Base-by-base conservation (phyloP, 2,888 invertebrate species). In the Platycheirus albimanus region DNA sequence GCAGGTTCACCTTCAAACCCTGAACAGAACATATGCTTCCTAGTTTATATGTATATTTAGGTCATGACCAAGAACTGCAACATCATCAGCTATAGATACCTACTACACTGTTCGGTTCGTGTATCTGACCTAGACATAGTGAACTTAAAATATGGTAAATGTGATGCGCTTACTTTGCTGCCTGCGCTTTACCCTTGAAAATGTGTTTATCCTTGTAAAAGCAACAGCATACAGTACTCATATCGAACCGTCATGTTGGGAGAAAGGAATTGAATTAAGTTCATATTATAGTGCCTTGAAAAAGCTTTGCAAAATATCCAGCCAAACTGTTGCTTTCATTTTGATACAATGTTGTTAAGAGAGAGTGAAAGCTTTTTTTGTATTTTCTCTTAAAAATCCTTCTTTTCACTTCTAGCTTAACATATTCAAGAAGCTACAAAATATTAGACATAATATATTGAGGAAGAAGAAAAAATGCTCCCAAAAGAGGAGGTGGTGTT, bases 111-210 rank as follows among this genome's bases (percentile, higher is more conserved):
- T n/a, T n/a, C 24, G 17, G 28, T 30, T 54, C 17, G 58, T 45
- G 47, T 10, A 63, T 56, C 54, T 83, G 83, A 83, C 83, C 83
- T 83, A 83, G 83, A 83, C 83, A 77, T 28, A 64, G 56, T 78
- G 76, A 83, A 83, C 78, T 71, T 71, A 11, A 58, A 61, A 71
- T 33, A 61, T 45, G n/a, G 58, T 51, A 58, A 52, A 71, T 64
- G 20, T 51, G 52, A 76, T 76, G 61, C 69, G 75, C 75, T 71
- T 45, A 15, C 47, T 11, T 28, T 77, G 71, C 33, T 77, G 76
- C 70, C 51, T 77, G 71, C 41, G 41, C 47, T 43, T 20, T 77
- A 77, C 66, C 81, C 77, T 81, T 77, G 71, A 81, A 77, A 67
- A 52, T 19, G 3, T 38, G 20, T 67, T 71, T 81, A 71, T 33